These are phyloP conservation scores for Corydoras sp. DNA, from an alignment of 2,113 vertebrate species.

Conservation along the genomic window DNA sequence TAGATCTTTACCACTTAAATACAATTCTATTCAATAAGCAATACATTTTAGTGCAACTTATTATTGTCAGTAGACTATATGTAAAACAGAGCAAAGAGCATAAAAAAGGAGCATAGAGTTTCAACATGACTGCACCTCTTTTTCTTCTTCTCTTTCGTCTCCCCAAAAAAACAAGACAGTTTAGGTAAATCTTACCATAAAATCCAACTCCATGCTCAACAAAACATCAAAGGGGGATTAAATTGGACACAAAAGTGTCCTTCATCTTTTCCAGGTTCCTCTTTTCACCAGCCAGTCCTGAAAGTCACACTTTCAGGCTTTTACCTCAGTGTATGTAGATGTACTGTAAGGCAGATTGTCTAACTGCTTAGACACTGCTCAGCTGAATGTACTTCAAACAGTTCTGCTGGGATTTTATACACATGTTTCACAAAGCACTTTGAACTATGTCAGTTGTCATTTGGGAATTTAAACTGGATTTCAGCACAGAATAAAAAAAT, in stretches of 20 bases:
- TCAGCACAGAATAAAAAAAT: constrained; percentile 8
- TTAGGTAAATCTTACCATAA: constrained; percentile 40
- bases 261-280: constrained; percentile 51
- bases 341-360: constrained; percentile 43
- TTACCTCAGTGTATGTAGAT: constrained; percentile 28
- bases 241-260: constrained; percentile 56
- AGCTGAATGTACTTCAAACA: constrained; percentile 49
- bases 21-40: too few species aligned
- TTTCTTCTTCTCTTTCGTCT: too few species aligned
- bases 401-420: constrained; percentile 4
- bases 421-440: constrained; percentile 9
- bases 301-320: constrained; percentile 50
- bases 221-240: constrained; percentile 51
- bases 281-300: constrained; percentile 42
- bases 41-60: too few species aligned
- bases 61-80: too few species aligned
- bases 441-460: neutral
- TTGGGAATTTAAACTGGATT: constrained; percentile 2
- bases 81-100: constrained; percentile 2
- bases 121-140: constrained; percentile 30
- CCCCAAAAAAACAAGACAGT: constrained; percentile 43
- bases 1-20: too few species aligned
- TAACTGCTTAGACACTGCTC: constrained; percentile 40
- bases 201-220: constrained; percentile 46
- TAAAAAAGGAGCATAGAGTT: constrained; percentile 30